Conservation (phyloP, 2,797 vertebrate genomes). For the Labroides dimidiatus region DNA sequence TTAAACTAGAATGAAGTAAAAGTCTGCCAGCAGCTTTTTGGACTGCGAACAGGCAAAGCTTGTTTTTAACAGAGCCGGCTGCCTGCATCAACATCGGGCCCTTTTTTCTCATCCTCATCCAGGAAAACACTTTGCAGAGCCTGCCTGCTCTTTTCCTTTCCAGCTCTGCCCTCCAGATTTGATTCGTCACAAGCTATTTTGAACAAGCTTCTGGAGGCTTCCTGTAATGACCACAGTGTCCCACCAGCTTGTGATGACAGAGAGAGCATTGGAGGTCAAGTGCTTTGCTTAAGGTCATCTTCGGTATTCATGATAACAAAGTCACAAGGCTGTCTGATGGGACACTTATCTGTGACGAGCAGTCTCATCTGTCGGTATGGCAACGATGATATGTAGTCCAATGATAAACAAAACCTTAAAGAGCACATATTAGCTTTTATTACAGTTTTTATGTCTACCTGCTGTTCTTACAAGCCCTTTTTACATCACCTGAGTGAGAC, state of each 20-base stretch:
- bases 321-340: background rate
- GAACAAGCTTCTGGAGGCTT: slow-evolving; percentile 6
- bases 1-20: slow-evolving; percentile 52
- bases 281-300: slow-evolving; percentile 30
- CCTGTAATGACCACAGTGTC: slow-evolving; percentile 16
- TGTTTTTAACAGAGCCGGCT: slow-evolving; percentile 44
- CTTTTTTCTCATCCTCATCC: slow-evolving; percentile 27
- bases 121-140: slow-evolving; percentile 36
- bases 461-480: background rate
- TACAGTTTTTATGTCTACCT: background rate
- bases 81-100: slow-evolving; percentile 42
- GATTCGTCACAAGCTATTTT: slow-evolving; percentile 22
- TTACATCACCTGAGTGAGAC: too few relatives aligned
- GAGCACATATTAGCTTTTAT: background rate
- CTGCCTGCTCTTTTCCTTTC: slow-evolving; percentile 1
- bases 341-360: background rate
- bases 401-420: background rate
- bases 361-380: background rate
- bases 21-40: slow-evolving; percentile 49
- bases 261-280: slow-evolving; percentile 54
- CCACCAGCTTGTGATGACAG: slow-evolving; percentile 12
- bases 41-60: slow-evolving; percentile 32
- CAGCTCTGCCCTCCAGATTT: slow-evolving; percentile 25
- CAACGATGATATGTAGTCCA: background rate
- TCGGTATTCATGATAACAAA: background rate